phyloP scores from a whole-genome alignment of 2,888 invertebrate genomes.

The Drosophila glabriapex region DNA sequence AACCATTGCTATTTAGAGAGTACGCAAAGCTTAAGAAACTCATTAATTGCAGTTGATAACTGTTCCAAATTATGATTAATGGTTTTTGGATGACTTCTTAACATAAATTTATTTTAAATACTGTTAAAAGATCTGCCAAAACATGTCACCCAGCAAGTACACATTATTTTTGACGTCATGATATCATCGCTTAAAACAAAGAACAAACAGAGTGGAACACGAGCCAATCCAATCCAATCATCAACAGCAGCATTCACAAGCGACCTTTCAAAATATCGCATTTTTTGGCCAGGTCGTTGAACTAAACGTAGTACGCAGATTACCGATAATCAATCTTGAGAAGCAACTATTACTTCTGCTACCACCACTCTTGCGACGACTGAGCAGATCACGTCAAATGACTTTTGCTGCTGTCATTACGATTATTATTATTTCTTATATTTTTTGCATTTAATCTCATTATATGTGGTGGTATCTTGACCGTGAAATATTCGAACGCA shows the following conservation, averaged over 20 bases:
- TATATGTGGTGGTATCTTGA: conserved; percentile 63
- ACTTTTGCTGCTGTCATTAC: conserved; percentile 53
- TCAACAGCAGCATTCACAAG: conserved; percentile 30
- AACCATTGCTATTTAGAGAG: neutral
- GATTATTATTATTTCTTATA: conserved; percentile 33
- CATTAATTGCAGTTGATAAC: neutral
- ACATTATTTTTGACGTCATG: conserved; percentile 39
- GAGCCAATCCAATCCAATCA: conserved; percentile 10
- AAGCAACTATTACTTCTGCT: conserved; percentile 28
- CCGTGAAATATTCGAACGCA: conserved; percentile 67
- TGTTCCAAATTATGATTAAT: neutral
- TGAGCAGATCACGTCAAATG: conserved; percentile 41
- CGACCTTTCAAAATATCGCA: conserved; percentile 65
- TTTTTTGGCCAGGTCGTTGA: conserved; percentile 67
- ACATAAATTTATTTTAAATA: neutral
- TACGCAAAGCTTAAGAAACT: neutral
- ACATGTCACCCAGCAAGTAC: conserved; percentile 23
- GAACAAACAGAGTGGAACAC: conserved; percentile 17
- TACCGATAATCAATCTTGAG: conserved; percentile 66
- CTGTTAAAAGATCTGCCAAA: neutral
- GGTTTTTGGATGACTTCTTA: neutral
- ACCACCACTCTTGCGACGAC: conserved; percentile 7
- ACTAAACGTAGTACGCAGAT: conserved; percentile 73
- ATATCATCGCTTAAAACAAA: conserved; percentile 47
- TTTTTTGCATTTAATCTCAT: conserved; percentile 74